These are phyloP conservation scores for Arrhamphus sclerolepis DNA, from an alignment of 2,797 vertebrate genomes.

Conservation along the genomic window DNA sequence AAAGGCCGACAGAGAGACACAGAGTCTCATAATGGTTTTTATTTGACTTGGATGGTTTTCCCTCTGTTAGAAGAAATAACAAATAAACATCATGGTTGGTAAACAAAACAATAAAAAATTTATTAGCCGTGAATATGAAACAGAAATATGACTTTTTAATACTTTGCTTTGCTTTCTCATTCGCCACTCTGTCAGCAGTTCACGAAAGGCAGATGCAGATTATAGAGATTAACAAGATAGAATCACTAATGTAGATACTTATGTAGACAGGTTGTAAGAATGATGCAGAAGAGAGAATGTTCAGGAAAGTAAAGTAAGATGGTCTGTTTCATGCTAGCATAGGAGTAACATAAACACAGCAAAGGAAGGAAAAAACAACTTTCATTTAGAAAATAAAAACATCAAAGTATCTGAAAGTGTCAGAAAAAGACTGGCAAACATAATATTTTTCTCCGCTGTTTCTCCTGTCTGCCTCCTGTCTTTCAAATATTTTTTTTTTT, in stretches of 20 bases:
- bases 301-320: constrained; percentile 1
- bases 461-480: no score
- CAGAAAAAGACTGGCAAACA: constrained; percentile 54
- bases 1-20: constrained; percentile 44
- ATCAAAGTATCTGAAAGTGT: constrained; percentile 33
- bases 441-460: no score
- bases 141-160: constrained; percentile 54
- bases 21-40: constrained; percentile 55
- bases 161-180: constrained; percentile 9
- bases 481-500: constrained; percentile 45
- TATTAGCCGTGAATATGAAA: constrained; percentile 43
- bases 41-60: constrained; percentile 59
- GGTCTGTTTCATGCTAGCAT: constrained; percentile 35
- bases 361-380: background rate
- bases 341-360: constrained; percentile 9
- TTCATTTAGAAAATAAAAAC: background rate
- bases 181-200: constrained; percentile 18
- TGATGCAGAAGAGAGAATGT: constrained; percentile 1
- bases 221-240: constrained; percentile 22
- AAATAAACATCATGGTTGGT: constrained; percentile 56
- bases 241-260: constrained; percentile 24
- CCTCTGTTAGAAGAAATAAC: constrained; percentile 55
- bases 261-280: constrained; percentile 5
- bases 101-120: constrained; percentile 69
- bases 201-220: constrained; percentile 31